These are phyloP conservation scores for Erythrocercus mccallii DNA, from an alignment of 2,113 vertebrate species.

Conservation along the genomic window DNA sequence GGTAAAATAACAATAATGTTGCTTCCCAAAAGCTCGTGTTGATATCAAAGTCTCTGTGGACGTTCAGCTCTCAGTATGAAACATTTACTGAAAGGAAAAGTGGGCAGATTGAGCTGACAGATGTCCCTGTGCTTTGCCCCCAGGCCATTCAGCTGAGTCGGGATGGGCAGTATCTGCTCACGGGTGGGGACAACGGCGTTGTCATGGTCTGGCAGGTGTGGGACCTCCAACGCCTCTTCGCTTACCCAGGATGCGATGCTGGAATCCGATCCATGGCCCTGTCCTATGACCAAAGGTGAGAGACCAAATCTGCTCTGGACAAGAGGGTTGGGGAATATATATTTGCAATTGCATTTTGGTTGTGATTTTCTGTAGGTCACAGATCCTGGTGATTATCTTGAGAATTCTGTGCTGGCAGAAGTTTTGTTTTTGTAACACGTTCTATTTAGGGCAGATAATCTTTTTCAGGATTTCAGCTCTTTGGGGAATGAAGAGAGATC, in stretches of 20 bases:
- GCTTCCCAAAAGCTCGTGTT: not conserved
- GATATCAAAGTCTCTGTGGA: not conserved
- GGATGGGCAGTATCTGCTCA: conserved; percentile 95
- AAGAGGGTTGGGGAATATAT: not conserved
- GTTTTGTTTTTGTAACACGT: not conserved
- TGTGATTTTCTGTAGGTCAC: not conserved
- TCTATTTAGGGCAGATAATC: not conserved
- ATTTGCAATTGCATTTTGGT: not conserved
- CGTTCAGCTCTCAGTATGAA: not conserved
- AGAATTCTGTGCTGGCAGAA: not conserved
- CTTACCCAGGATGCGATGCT: conserved; percentile 94
- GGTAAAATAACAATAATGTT: not conserved
- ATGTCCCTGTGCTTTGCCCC: not conserved
- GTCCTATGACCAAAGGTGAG: conserved; percentile 95
- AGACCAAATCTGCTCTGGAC: not conserved
- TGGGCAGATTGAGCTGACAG: not conserved
- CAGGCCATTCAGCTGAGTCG: conserved; percentile 93
- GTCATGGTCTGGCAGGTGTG: conserved; percentile 90
- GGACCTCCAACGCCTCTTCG: conserved; percentile 88
- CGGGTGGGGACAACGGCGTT: conserved; percentile 89
- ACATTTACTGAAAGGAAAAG: not conserved
- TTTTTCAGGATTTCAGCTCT: not conserved
- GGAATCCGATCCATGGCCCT: conserved; percentile 96
- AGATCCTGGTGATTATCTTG: not conserved
- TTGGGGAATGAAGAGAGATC: not conserved